Evolutionary conservation across 2,797 vertebrate genomes (phyloP), one percentile per base, ranked within the genome.

Genomic region (Halcyon smyrnensis): DNA sequence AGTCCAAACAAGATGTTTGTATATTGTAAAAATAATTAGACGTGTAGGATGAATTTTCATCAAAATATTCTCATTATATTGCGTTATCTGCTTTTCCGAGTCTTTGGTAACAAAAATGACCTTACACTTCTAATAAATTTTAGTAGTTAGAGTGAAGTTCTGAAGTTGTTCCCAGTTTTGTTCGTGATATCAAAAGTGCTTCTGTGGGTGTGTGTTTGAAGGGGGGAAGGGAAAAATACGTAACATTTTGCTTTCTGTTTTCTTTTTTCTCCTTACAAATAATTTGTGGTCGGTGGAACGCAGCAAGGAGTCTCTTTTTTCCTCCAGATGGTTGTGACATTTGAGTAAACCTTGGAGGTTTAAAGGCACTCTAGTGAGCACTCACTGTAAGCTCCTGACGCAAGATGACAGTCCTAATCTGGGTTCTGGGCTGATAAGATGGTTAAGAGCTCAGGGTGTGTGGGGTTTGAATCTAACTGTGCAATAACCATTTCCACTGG

Each of bases 291-390:
- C 96, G 97, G 95, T 93, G 89, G 90, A 95, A 95, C 98, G 64
- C 98, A 98, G 98, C 95, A 95, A 98, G 98, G 94, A 98, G 93
- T 90, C 84, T 83, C 74, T 88, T 97, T 98, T 98, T 93, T 96
- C 94, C 96, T 97, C 97, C 98, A 98, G 98, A 98, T 98, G 98
- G 97, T 84, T 95, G 93, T 98, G 98, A 98, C 97, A 98, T 98
- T 98, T 98, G 97, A 98, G 97, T 97, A 98, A 98, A 97, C 97
- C 97, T 97, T 91, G 77, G 97, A 95, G 98, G 98, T 98, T 98
- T 98, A 98, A 97, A 98, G 96, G 96, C 97, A 96, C 95, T 98
- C 95, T 93, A 97, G 96, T 96, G 97, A 97, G 91, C 91, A 75
- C 96, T 98, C 91, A 91, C 91, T 95, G 81, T 92, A 97, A 97